phyloP scores from a whole-genome alignment of 1,140 invertebrate genomes.

The Drosophila nigromelanica region DNA sequence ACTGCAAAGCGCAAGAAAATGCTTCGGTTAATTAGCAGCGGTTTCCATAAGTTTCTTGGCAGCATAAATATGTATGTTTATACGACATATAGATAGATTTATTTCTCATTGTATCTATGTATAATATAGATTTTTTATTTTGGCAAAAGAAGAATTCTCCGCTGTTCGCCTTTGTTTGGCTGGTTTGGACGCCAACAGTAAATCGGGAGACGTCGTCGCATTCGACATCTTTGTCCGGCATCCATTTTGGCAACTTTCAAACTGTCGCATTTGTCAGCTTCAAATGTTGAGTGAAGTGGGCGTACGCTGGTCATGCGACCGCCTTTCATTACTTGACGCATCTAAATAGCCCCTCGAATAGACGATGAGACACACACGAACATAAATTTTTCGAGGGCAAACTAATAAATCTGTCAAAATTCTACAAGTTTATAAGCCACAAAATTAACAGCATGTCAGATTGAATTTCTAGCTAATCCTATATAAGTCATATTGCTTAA shows the following conservation, averaged over 20 bases:
- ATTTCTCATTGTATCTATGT: conserved; percentile 11
- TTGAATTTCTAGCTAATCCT: too few relatives aligned
- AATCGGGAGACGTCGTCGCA: conserved; percentile 38
- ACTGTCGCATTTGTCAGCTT: conserved; percentile 75
- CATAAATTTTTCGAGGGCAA: conserved; percentile 11
- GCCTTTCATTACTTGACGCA: conserved; percentile 40
- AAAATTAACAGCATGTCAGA: neutral
- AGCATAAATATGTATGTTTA: neutral
- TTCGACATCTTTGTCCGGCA: conserved; percentile 36
- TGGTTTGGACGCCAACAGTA: conserved; percentile 15
- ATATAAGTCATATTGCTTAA: too few relatives aligned
- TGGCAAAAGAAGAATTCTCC: conserved; percentile 27
- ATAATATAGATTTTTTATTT: conserved; percentile 24
- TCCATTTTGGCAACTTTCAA: conserved; percentile 72
- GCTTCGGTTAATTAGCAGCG: conserved; percentile 62
- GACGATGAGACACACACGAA: neutral
- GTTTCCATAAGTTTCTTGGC: conserved; percentile 2
- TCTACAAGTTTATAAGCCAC: neutral
- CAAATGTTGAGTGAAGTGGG: conserved; percentile 51
- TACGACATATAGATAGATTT: neutral
- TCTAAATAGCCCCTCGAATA: conserved; percentile 25
- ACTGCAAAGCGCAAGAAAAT: conserved; percentile 66
- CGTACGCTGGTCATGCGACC: conserved; percentile 58
- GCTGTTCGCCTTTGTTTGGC: conserved; percentile 6
- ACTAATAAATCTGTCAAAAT: neutral